phyloP scores from a whole-genome alignment of 2,113 vertebrate genomes.

The Nycticorax nycticorax region DNA sequence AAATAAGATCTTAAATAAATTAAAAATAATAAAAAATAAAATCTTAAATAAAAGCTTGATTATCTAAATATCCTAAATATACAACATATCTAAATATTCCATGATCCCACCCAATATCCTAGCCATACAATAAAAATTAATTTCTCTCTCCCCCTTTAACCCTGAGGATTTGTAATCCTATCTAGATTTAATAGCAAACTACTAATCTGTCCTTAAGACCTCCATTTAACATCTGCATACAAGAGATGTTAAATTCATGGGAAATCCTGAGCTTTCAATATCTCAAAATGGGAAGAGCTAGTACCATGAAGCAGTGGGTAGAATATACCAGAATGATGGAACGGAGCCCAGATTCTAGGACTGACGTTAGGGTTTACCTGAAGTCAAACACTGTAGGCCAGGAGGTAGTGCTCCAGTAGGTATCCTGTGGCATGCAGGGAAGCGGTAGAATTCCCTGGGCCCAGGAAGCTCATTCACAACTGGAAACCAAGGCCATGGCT shows the following conservation, averaged over 20 bases:
- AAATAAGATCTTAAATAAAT: too few species aligned
- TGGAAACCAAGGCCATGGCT: not conserved
- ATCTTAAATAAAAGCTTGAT: too few species aligned
- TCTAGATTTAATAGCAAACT: not conserved
- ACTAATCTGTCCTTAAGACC: not conserved
- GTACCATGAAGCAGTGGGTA: not conserved
- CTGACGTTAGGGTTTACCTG: not conserved
- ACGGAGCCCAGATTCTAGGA: not conserved
- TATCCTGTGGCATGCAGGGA: not conserved
- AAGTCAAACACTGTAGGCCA: not conserved
- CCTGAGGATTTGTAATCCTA: not conserved
- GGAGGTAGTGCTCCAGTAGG: not conserved
- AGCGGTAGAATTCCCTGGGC: not conserved
- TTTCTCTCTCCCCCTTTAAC: not conserved
- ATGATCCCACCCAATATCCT: not conserved
- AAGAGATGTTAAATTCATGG: not conserved
- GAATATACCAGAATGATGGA: not conserved
- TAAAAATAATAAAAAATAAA: too few species aligned
- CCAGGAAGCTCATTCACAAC: not conserved
- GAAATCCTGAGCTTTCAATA: not conserved
- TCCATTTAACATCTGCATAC: not conserved
- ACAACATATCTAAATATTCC: not conserved
- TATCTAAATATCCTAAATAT: not conserved
- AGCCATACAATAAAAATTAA: not conserved
- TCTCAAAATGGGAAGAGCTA: not conserved